These are phyloP conservation scores for Crotalus adamanteus DNA, from an alignment of 2,797 vertebrate species.

Conservation along the genomic window DNA sequence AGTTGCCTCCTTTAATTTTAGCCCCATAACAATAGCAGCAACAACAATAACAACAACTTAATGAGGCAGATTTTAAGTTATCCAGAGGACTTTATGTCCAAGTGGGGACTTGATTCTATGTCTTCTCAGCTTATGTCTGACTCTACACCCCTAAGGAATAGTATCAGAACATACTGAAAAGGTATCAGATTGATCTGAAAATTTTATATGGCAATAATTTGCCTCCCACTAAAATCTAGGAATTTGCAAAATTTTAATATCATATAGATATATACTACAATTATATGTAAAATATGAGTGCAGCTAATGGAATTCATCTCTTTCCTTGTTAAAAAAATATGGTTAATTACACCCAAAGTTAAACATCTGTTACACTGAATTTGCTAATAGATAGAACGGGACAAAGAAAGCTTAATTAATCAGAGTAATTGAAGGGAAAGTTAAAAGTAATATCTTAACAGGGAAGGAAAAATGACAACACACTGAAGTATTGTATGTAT, in stretches of 20 bases:
- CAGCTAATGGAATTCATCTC: conserved; percentile 31
- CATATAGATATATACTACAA: conserved; percentile 32
- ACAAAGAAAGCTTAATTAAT: conserved; percentile 58
- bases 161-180: neutral
- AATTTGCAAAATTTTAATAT: conserved; percentile 3
- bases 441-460: conserved; percentile 57
- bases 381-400: conserved; percentile 44
- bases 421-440: conserved; percentile 50
- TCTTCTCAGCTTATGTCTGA: neutral
- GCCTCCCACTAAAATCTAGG: neutral
- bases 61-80: neutral
- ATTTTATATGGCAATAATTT: neutral
- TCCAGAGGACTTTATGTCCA: neutral
- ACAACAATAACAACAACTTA: neutral
- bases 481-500: conserved; percentile 48
- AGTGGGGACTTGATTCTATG: neutral
- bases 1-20: neutral
- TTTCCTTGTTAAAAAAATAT: conserved; percentile 47
- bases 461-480: conserved; percentile 55
- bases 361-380: conserved; percentile 51
- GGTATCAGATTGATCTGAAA: neutral
- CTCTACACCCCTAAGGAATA: neutral
- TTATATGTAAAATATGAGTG: conserved; percentile 44
- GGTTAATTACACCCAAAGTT: conserved; percentile 50
- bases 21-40: neutral